Percentiles rank a stretch among this genome's conserved stretches.
These are phyloP conservation scores for Globia sparganii DNA, from an alignment of 2,888 invertebrate species.

Conservation along the genomic window DNA sequence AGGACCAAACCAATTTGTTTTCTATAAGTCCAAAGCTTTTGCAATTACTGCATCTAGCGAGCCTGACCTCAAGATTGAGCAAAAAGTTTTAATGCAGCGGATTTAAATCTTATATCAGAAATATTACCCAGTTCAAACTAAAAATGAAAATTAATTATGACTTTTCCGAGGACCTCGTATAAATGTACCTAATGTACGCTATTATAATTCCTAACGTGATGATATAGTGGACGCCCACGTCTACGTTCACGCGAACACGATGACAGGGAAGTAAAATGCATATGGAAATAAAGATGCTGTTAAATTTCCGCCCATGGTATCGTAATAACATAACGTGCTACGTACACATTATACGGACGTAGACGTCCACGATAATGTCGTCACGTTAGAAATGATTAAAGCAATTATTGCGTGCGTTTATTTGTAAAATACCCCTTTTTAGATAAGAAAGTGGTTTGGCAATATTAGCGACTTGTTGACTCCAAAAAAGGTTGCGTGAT, in stretches of 20 bases:
- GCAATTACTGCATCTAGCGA: slow-evolving; percentile 5
- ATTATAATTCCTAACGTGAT: neutral
- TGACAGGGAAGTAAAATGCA: neutral
- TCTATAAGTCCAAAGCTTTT: neutral
- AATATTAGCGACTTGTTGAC: no score
- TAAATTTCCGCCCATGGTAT: neutral
- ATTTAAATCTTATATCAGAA: neutral
- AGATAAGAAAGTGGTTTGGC: no score
- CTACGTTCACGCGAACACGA: neutral
- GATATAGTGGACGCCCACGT: neutral
- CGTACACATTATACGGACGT: neutral
- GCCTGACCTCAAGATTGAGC: neutral
- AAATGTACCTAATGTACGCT: neutral
- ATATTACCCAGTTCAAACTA: neutral
- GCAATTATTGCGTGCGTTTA: neutral
- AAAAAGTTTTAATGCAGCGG: no score
- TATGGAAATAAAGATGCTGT: neutral
- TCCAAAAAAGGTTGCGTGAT: neutral
- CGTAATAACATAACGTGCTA: neutral
- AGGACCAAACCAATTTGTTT: neutral
- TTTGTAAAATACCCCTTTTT: no score
- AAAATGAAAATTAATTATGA: neutral
- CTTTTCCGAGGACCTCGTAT: neutral
- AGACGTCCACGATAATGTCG: neutral
- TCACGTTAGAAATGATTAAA: neutral